Base-by-base conservation (phyloP, 1,140 invertebrate species). In the Cotesia chilonis region DNA sequence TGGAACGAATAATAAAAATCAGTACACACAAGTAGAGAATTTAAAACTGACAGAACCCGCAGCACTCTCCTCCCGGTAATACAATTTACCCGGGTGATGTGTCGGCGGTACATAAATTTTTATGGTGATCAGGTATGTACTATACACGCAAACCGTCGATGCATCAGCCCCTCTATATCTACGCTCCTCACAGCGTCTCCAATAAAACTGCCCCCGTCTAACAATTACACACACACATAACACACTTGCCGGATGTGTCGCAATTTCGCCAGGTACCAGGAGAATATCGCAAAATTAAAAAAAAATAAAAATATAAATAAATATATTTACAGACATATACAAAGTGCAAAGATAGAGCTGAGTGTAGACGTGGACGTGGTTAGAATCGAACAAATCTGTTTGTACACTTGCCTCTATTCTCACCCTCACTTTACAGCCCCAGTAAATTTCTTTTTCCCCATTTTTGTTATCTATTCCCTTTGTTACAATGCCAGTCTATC, bases 31-130 rank as follows among this genome's bases (percentile, higher is more conserved):
- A 47, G 41, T 47, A 47, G 5, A 47, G 41, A 47, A 47, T 47
- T 47, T 41, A 9, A 47, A 47, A 47, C 4, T 47, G 2, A 2
- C 65, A 70, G 67, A 54, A 59, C 35, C n/a, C 52, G 60, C 60
- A 70, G 57, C 61, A 61, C 55, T 55, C 63, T 70, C 35, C 51
- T 55, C 66, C 36, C 68, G 69, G 81, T 86, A 87, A 86, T 84
- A 84, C 79, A 84, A 85, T 85, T 87, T 85, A 85, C 82, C 68
- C 66, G 80, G 71, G 74, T 74, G 72, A 76, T 74, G 75, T 76
- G 80, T 82, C 79, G 79, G 82, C 78, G 77, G 76, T 78, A 78
- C 82, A 84, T 84, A 83, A 82, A 85, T 84, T 87, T 87, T 85
- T 86, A 86, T 85, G 83, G 80, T 86, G 81, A 86, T 87, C 83